These are phyloP conservation scores for Pachyseris speciosa DNA, from an alignment of 64 coral and sea anemone genomes.

Conservation along the genomic window DNA sequence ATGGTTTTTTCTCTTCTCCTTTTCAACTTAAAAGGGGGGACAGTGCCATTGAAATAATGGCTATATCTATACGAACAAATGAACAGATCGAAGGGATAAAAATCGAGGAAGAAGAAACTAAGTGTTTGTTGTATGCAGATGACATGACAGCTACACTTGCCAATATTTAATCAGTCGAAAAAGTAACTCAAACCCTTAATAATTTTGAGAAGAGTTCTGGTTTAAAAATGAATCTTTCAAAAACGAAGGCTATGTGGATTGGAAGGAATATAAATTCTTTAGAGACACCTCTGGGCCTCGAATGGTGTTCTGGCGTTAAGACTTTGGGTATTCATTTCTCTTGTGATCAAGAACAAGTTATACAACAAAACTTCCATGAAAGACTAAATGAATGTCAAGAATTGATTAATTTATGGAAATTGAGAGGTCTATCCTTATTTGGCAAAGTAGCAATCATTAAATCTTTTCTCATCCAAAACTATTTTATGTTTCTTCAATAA, in stretches of 20 bases:
- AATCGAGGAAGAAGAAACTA: constrained; percentile 1
- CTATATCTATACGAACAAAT: neutral
- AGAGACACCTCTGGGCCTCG: neutral
- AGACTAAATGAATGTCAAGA: neutral
- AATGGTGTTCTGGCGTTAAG: neutral
- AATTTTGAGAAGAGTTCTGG: neutral
- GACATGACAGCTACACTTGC: neutral
- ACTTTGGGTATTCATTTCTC: neutral
- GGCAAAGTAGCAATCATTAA: constrained; percentile 25
- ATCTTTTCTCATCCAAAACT: constrained; percentile 20
- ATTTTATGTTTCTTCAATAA: neutral
- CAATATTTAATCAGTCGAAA: neutral
- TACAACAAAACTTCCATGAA: neutral
- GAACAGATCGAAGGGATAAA: neutral
- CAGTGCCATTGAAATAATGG: neutral
- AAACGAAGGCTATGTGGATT: neutral
- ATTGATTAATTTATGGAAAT: neutral
- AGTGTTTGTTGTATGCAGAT: neutral
- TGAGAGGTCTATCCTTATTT: constrained; percentile 7
- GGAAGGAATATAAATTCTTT: neutral
- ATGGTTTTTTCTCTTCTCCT: neutral
- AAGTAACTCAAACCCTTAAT: neutral
- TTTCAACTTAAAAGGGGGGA: neutral
- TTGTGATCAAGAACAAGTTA: neutral
- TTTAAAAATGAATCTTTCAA: neutral